phyloP scores from a whole-genome alignment of 2,888 invertebrate genomes.

The Philonicus albiceps region DNA sequence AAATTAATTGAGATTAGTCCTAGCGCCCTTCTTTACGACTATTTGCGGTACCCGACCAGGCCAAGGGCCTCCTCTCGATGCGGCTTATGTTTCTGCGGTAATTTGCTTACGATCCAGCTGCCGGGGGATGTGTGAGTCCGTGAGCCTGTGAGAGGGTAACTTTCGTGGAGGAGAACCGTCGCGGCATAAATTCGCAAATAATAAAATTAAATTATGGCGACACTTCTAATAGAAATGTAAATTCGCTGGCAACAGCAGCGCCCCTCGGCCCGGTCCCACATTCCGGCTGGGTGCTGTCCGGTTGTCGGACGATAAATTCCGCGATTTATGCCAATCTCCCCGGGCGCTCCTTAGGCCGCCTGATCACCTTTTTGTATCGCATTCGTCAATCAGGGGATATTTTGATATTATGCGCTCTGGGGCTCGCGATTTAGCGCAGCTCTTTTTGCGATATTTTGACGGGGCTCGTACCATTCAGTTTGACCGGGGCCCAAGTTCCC shows the following conservation, averaged over 20 bases:
- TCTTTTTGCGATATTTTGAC: neutral
- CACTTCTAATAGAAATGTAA: slow-evolving; percentile 39
- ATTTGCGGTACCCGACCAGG: slow-evolving; percentile 1
- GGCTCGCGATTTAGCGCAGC: neutral
- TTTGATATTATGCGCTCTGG: neutral
- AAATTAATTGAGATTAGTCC: slow-evolving; percentile 41
- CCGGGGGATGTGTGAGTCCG: slow-evolving; percentile 5
- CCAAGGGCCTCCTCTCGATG: neutral
- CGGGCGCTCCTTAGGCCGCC: neutral
- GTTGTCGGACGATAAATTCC: slow-evolving; percentile 30
- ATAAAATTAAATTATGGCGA: slow-evolving; percentile 36
- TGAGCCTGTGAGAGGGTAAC: neutral
- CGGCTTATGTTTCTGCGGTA: slow-evolving; percentile 1
- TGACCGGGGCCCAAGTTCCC: neutral
- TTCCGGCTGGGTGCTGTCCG: slow-evolving; percentile 4
- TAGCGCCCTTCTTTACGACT: slow-evolving; percentile 34
- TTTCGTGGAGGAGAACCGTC: neutral
- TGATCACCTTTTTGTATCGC: slow-evolving; percentile 28
- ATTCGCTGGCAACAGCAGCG: slow-evolving; percentile 1
- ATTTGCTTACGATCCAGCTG: neutral
- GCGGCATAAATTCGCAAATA: slow-evolving; percentile 30
- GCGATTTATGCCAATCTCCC: slow-evolving; percentile 16
- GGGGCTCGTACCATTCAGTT: neutral
- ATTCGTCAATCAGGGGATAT: slow-evolving; percentile 35
- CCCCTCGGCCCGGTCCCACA: neutral